Evolutionary conservation across 2,113 vertebrate species (phyloP).

Genomic region (Macaca mulatta): DNA sequence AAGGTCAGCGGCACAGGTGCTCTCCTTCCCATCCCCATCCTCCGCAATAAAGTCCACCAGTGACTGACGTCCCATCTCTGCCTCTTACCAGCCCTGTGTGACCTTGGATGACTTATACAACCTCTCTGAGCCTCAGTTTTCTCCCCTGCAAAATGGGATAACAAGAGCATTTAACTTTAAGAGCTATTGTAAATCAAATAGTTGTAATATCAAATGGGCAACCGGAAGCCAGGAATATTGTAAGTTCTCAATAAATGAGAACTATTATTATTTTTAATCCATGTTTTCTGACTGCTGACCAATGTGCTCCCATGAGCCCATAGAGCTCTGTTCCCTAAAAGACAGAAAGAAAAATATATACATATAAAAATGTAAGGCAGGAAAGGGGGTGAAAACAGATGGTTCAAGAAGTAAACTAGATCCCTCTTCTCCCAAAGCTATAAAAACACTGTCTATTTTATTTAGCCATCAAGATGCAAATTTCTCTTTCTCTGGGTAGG

Average conservation of each 20-base stretch:
- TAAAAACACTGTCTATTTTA: not conserved
- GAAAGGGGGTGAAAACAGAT: not conserved
- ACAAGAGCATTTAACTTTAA: not conserved
- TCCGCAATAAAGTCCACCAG: not conserved
- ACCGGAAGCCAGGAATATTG: not conserved
- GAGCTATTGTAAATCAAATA: not conserved
- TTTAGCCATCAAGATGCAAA: not conserved
- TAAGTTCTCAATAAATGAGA: not conserved
- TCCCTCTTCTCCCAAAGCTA: not conserved
- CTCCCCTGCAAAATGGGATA: not conserved
- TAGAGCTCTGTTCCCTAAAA: not conserved
- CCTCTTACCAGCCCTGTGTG: not conserved
- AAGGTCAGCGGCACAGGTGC: not conserved
- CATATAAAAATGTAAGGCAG: not conserved
- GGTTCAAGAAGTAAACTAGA: slow-evolving; percentile 25
- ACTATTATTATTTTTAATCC: not conserved
- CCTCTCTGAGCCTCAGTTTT: not conserved
- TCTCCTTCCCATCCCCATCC: no score
- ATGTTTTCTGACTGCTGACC: not conserved
- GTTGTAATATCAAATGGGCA: not conserved
- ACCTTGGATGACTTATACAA: not conserved
- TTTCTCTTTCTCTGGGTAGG: not conserved
- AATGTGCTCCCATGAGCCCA: not conserved
- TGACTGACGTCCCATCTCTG: not conserved
- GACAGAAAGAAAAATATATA: not conserved